phyloP scores from a whole-genome alignment of 2,797 vertebrate genomes.

The Enteromius mattozi region DNA sequence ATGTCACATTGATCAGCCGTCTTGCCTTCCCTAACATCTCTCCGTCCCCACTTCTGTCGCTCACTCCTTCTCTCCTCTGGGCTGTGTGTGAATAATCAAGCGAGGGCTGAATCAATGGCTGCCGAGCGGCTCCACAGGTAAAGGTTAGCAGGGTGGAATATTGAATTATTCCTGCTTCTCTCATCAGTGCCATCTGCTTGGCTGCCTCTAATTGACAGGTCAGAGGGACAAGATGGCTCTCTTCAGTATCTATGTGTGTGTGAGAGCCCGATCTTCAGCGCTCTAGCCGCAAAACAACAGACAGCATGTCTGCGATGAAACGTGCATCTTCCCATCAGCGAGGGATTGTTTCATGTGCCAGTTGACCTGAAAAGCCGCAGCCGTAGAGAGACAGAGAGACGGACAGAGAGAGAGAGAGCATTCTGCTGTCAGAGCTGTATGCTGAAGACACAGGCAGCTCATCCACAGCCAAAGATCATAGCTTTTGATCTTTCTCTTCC shows the following conservation, averaged over 20 bases:
- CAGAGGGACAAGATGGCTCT: conserved; percentile 73
- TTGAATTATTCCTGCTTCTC: conserved; percentile 84
- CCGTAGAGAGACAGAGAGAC: conserved; percentile 72
- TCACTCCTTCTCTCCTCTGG: conserved; percentile 64
- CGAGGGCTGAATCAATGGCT: conserved; percentile 78
- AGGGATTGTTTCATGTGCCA: conserved; percentile 75
- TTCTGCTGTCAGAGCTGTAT: conserved; percentile 73
- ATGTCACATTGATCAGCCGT: conserved; percentile 60
- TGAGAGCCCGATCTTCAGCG: conserved; percentile 60
- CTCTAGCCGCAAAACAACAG: conserved; percentile 51
- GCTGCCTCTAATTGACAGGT: conserved; percentile 78
- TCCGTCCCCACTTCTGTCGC: conserved; percentile 72
- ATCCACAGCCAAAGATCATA: conserved; percentile 75
- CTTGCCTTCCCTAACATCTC: conserved; percentile 50
- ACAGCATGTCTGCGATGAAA: conserved; percentile 67
- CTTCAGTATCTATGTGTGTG: conserved; percentile 60
- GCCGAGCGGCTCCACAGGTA: conserved; percentile 80
- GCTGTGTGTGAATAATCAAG: conserved; percentile 76
- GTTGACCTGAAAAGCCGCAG: conserved; percentile 52
- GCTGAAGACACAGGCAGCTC: conserved; percentile 68
- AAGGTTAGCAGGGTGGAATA: conserved; percentile 82
- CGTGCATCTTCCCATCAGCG: conserved; percentile 69
- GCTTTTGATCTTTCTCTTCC: conserved; percentile 73
- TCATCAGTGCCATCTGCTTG: conserved; percentile 79
- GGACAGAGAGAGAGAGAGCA: conserved; percentile 40